Evolutionary conservation across 2,797 vertebrate species (phyloP), one percentile per base, ranked within the genome.

Genomic region (Calcarius lapponicus): DNA sequence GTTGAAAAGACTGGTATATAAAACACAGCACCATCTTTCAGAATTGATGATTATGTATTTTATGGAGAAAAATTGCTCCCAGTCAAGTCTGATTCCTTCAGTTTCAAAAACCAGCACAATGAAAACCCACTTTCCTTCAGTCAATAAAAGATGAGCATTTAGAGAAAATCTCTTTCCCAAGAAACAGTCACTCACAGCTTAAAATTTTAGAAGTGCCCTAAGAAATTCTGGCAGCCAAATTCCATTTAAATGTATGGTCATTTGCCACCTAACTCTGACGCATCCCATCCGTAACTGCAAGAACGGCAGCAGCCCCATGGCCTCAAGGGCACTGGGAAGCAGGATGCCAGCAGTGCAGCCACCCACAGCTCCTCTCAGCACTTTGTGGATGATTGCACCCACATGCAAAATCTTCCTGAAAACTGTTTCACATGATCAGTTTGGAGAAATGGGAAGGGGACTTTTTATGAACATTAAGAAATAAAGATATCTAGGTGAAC

Each of bases 321-420:
- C 65, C 72, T 48, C 36, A 18, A 60, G 53, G 61, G 18, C 17
- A 1, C 43, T 1, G 18, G 69, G 34, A 86, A 43, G 54, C 24
- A 5, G 48, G 13, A 80, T 21, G 5, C 34, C 0, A 0, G 31
- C 6, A 20, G 43, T 3, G 4, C 36, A 88, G 40, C n/a, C 38
- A 53, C 14, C 18, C 54, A 10, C 32, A 56, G 60, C 3, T 89
- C 74, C 67, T 76, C 64, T 57, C 5, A 58, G 45, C 15, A 50
- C 16, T 89, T 67, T 16, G 31, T 56, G 76, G 70, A 72, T 73
- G 76, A 90, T 13, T 12, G 2, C 43, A 94, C 8, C 21, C 62
- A 48, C 38, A 18, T 0, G 4, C 17, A 31, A 22, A 38, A 10
- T n/a, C 36, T 48, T 76, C 54, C 57, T 40, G 45, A 80, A 86